Evolutionary conservation across 2,113 vertebrate species (phyloP).

Genomic region (Apistogramma diplotaenia): DNA sequence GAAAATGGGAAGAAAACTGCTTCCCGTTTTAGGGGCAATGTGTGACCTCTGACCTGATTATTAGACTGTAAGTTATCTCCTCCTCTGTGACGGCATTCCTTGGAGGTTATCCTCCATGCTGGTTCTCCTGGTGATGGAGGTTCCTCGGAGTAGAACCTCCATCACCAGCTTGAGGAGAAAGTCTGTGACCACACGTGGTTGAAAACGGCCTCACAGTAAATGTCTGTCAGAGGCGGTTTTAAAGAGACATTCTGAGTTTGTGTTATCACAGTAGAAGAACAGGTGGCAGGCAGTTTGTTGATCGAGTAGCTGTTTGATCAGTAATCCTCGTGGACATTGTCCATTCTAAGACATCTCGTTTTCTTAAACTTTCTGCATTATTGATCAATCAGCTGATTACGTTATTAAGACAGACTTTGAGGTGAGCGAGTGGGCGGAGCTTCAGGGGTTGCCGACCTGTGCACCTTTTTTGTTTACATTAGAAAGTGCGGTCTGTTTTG

Average conservation of each 20-base stretch:
- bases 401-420: background rate
- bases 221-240: background rate
- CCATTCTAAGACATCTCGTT: background rate
- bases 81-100: too few relatives aligned
- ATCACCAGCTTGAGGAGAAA: too few relatives aligned
- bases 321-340: background rate
- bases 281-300: background rate
- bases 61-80: background rate
- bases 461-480: conserved; percentile 83
- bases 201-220: background rate
- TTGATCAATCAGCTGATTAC: background rate
- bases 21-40: background rate
- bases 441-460: background rate
- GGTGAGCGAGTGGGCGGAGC: conserved; percentile 2
- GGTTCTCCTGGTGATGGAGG: too few relatives aligned
- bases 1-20: background rate
- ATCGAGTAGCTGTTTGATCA: background rate
- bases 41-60: background rate
- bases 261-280: background rate
- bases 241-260: background rate
- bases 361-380: background rate
- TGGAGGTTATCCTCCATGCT: too few relatives aligned
- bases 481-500: conserved; percentile 20
- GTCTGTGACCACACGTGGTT: too few relatives aligned
- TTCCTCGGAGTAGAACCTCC: too few relatives aligned